Base-by-base conservation (phyloP, 2,888 invertebrate genomes). In the Apodemia mormo region DNA sequence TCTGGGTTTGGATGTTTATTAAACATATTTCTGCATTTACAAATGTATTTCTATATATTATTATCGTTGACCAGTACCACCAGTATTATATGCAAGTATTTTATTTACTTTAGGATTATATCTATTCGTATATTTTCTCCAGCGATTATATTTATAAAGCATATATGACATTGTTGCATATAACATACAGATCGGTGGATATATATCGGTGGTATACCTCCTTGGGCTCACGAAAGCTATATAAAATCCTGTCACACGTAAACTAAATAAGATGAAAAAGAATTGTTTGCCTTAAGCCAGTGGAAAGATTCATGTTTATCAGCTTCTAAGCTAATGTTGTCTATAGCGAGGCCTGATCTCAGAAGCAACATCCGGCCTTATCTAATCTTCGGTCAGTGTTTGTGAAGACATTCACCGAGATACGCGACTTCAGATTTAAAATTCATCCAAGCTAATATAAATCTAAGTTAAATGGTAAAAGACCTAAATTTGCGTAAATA, bases 351-450 rank as follows among this genome's bases (percentile, higher is more conserved):
- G 58, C 70, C 73, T 76, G 75, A 78, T 79, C 78, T 77, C 73
- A 74, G 85, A 77, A 83, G 85, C 84, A 82, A 85, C 90, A 91
- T 90, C 91, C 91, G 88, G 84, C 82, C 83, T 85, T 92, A 92
- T 92, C 92, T 92, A 87, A 92, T 92, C 92, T 91, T 78, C 86
- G 91, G 92, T 91, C 92, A 92, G 90, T 89, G 90, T 90, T 89
- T 89, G 85, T 80, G 79, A 78, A 85, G 84, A 86, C 83, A 86
- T 83, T 82, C 83, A 87, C 84, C 79, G 82, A 86, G 87, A 88
- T 87, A 87, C 85, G 84, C 86, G 73, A 73, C 70, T 69, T 66
- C 66, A 71, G 70, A 67, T 64, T 54, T 66, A 33, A 40, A 12
- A 54, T 54, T 64, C 45, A 49, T 54, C 49, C 30, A 58, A 54